Base-by-base conservation (phyloP, 2,797 vertebrate genomes). In the Rachycentron canadum region DNA sequence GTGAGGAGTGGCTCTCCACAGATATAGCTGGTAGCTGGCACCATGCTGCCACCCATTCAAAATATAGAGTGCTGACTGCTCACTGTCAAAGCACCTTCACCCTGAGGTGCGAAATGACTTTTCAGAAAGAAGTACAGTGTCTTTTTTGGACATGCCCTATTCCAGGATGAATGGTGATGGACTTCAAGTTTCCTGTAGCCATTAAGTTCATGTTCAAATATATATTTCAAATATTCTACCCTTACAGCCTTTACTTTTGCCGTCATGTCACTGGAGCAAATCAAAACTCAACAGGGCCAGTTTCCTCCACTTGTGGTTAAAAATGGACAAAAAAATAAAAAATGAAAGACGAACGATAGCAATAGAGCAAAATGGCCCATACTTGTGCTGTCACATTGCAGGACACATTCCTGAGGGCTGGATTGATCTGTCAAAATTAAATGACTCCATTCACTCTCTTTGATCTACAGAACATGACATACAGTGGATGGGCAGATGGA, bases 361-460 rank as follows among this genome's bases (percentile, higher is more conserved):
- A 50, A 62, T 10, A 26, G 56, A 50, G 32, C 34, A 13, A 86
- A 81, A 75, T 34, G 36, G 66, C 56, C 81, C 66, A 72, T 57
- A 72, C 56, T 80, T 80, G 57, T 86, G 66, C 55, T 79, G 76
- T 86, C 69, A 76, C 10, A 12, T 21, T 69, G 25, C 67, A 59
- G 55, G 70, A 61, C 59, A 72, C 49, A n/a, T 47, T 70, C 69
- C 70, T 57, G 43, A 68, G 49, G 68, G 62, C 41, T 60, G 82
- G 62, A 89, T 87, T 76, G 83, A 86, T 90, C 82, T 69, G 80
- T 78, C 79, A 74, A 34, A 85, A 70, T 8, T 49, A 56, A 76
- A 58, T 69, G 70, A 84, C 52, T 78, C 47, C 32, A 50, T 76
- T 80, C 69, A 58, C 64, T 73, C 23, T 38, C 26, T 78, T 69